Conservation (phyloP, 2,888 invertebrate genomes). For the Pristionchus japonicus region DNA sequence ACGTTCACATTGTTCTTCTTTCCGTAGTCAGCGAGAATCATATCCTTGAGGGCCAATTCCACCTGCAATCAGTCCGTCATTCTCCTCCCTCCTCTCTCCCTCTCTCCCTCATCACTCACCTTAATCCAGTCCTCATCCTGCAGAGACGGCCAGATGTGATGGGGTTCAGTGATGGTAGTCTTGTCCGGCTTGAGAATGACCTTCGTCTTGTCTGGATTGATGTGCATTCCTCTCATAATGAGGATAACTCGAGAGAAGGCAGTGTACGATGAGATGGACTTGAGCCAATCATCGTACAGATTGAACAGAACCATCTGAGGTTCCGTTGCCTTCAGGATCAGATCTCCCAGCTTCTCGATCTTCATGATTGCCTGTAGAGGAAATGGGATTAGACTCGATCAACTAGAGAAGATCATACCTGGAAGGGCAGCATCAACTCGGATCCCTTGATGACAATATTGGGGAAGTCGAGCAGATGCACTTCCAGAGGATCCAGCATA, state of each 20-base stretch:
- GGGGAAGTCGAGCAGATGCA: constrained; percentile 97
- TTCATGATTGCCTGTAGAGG: constrained; percentile 55
- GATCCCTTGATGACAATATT: constrained; percentile 99
- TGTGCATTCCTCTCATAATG: constrained; percentile 95
- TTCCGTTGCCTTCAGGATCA: constrained; percentile 98
- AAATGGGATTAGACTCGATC: background rate
- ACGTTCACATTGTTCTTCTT: constrained; percentile 99
- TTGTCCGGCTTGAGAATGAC: constrained; percentile 98
- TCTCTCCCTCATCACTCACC: constrained; percentile 76
- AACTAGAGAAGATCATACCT: constrained; percentile 78
- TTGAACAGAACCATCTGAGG: constrained; percentile 99
- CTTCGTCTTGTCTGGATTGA: constrained; percentile 98
- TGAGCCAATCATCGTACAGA: constrained; percentile 98
- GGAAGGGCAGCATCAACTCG: constrained; percentile 97
- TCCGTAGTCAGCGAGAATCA: constrained; percentile 98
- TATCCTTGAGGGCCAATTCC: constrained; percentile 96
- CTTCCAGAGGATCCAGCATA: constrained; percentile 99
- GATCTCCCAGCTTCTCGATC: constrained; percentile 97
- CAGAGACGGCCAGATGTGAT: constrained; percentile 99
- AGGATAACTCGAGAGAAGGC: constrained; percentile 97
- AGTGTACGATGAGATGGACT: constrained; percentile 98
- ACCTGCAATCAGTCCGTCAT: constrained; percentile 45
- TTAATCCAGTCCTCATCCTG: constrained; percentile 99
- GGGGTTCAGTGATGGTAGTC: constrained; percentile 97
- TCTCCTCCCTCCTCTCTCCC: background rate